Evolutionary conservation across 2,888 invertebrate genomes (phyloP), one percentile per base, ranked within the genome.

Genomic region (Parnassius smintheus): DNA sequence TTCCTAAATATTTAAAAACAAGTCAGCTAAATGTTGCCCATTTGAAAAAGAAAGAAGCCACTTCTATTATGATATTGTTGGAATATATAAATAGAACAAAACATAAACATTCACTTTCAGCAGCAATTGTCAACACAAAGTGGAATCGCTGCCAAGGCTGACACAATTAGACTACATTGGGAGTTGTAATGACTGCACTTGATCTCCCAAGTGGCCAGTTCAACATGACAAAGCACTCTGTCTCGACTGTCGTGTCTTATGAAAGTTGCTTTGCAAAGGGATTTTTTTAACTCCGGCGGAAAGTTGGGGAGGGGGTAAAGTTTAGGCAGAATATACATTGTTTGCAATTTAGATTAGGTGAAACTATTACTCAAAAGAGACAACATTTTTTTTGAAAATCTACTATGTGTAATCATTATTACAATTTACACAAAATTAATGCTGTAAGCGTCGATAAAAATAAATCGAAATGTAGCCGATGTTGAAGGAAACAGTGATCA

Each of bases 71-170:
- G 4, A 7, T 4, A 35, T 35, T 35, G 55, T 59, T 10, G 60
- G 22, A 44, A 56, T 13, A 71, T 71, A 45, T 22, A 41, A 60
- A 42, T 12, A 8, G 60, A 60, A 42, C 48, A 22, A 60, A 59
- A 41, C 22, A 13, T 52, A 46, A 46, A 53, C 18, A 35, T 45
- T n/a, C 22, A 53, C 18, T 13, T 45, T n/a, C 22, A 58, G 11
- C 42, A 42, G 51, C 42, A 50, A 44, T 18, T 55, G 44, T 55
- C 55, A 22, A 13, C 44, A 59, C 25, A 59, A 51, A 51, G 25
- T 22, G 44, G 10, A 8, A 45, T 35, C 45, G 12, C n/a, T 52
- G 59, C 51, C 59, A 59, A 59, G 35, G 22, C 13, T 18, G 50
- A 42, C 57, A 13, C 41, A 57, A 49, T 50, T 41, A 25, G 41